Percentiles rank a stretch among this genome's conserved stretches.
Conservation (phyloP, 2,888 invertebrate genomes). For the Epirrhoe tristata region DNA sequence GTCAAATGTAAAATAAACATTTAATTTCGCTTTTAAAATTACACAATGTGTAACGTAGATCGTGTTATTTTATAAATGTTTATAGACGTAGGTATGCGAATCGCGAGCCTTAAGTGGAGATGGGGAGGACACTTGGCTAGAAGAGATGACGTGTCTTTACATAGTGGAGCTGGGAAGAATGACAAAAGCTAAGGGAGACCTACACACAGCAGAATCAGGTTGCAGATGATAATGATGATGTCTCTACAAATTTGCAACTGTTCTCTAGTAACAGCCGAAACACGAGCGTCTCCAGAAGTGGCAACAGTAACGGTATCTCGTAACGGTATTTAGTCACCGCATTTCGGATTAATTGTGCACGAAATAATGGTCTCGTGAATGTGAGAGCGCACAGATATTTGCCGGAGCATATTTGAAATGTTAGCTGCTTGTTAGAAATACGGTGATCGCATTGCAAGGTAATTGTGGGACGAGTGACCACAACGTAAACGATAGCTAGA, state of each 20-base stretch:
- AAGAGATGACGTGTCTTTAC: too few relatives aligned
- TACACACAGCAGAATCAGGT: too few relatives aligned
- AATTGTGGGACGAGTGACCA: slow-evolving; percentile 2
- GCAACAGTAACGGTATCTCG: slow-evolving; percentile 39
- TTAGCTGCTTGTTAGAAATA: slow-evolving; percentile 19
- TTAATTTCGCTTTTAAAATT: background rate
- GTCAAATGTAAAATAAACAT: background rate
- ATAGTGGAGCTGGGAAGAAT: too few relatives aligned
- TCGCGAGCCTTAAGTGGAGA: too few relatives aligned
- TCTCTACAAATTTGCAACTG: background rate
- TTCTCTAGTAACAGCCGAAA: slow-evolving; percentile 17
- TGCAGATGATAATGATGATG: background rate
- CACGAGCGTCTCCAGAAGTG: slow-evolving; percentile 28
- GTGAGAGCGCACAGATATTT: slow-evolving; percentile 24
- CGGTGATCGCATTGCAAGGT: slow-evolving; percentile 10
- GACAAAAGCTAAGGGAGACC: too few relatives aligned
- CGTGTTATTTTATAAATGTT: background rate
- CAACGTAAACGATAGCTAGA: background rate
- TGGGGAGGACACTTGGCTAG: too few relatives aligned
- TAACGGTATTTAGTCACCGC: slow-evolving; percentile 41
- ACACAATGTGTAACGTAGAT: background rate
- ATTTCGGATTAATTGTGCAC: slow-evolving; percentile 40
- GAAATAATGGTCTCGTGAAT: slow-evolving; percentile 32
- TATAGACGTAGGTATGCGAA: too few relatives aligned
- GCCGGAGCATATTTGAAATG: slow-evolving; percentile 27